Evolutionary conservation across 2,797 vertebrate species (phyloP), one percentile per base, ranked within the genome.

Genomic region (Todus mexicanus): DNA sequence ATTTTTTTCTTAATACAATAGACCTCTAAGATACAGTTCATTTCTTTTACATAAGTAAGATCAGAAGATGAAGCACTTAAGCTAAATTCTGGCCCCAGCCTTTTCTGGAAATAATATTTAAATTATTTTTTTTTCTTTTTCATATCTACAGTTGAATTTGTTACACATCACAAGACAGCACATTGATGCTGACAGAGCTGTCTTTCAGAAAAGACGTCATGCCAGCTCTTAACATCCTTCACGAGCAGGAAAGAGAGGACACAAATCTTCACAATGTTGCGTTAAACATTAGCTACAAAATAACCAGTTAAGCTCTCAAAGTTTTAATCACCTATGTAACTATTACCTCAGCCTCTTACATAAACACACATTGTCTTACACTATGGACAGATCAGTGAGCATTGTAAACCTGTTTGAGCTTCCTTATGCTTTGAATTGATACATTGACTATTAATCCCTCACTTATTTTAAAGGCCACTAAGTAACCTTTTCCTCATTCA

Each of bases 391-490:
- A 47, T 45, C 17, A 4, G 8, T 12, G 42, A 40, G 60, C 65
- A 15, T 4, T 29, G 59, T 42, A 61, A 48, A 23, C 5, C 17
- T 11, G 9, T 15, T 9, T 15, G 33, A 57, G 8, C 29, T 33
- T 15, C 51, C 61, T 54, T 6, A 14, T 9, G 38, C 22, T 16
- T 61, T 50, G 23, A 84, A 84, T 63, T 0, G 0, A n/a, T 47
- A 10, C 50, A 50, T 15, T 7, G 42, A 15, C 19, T 47, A 26
- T 11, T 15, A 12, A 7, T 4, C 18, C 27, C 40, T 5, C 1
- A 0, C 0, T 4, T 20, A 22, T 11, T 25, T 21, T 22, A 43
- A 33, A 71, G 57, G 61, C 11, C n/a, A 31, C 6, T 3, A 27
- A 27, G 20, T n/a, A 72, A 31, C 68, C 5, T 19, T 2, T 33